Evolutionary conservation across 2,888 invertebrate genomes (phyloP).

Genomic region (Epirrhoe tristata): DNA sequence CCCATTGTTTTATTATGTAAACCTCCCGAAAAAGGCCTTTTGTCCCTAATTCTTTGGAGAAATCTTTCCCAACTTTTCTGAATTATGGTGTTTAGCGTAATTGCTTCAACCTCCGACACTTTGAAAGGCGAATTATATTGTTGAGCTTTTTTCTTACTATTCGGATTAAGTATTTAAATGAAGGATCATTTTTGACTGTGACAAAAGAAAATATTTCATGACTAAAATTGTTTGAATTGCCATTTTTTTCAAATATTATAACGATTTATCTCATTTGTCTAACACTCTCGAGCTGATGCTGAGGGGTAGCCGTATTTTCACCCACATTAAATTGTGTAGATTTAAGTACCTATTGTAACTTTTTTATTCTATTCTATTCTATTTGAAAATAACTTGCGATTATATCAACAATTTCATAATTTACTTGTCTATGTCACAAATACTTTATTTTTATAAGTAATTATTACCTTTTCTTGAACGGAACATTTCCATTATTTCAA

Average conservation of each 20-base stretch:
- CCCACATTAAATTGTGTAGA: too few species aligned
- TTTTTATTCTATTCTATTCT: too few species aligned
- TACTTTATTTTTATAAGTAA: background rate
- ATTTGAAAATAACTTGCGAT: too few species aligned
- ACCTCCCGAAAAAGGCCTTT: conserved; percentile 58
- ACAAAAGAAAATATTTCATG: background rate
- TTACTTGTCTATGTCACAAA: too few species aligned
- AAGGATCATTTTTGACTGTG: background rate
- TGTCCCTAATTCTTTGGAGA: conserved; percentile 69
- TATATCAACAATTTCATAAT: too few species aligned
- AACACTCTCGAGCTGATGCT: too few species aligned
- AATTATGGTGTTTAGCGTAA: conserved; percentile 76
- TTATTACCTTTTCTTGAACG: background rate
- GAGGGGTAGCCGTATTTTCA: too few species aligned
- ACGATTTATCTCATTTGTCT: too few species aligned
- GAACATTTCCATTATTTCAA: background rate
- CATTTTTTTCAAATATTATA: background rate
- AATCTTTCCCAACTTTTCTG: conserved; percentile 73
- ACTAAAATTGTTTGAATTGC: too few species aligned
- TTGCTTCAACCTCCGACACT: conserved; percentile 65
- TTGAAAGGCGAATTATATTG: conserved; percentile 54
- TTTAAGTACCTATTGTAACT: too few species aligned
- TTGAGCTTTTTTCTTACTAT: conserved; percentile 35
- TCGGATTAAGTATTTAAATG: background rate
- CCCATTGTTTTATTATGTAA: conserved; percentile 72